Base-by-base conservation (phyloP, 2,888 invertebrate genomes). In the Drosophila niveifrons region DNA sequence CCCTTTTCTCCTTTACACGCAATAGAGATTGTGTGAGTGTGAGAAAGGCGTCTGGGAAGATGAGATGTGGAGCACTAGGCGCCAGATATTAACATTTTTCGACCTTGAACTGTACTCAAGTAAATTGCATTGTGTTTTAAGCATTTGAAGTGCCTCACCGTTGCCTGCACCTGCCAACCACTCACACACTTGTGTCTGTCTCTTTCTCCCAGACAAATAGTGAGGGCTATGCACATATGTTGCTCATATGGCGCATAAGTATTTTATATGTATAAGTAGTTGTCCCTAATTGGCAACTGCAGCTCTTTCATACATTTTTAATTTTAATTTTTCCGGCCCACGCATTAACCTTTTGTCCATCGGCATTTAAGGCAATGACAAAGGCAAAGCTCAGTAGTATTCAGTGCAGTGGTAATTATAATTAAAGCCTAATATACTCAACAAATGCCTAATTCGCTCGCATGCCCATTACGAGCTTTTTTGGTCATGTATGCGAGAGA, bases 261-360 rank as follows among this genome's bases (percentile, higher is more conserved):
- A 64, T 6, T 23, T 23, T 23, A 23, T 36, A 11, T 36, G 41
- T 56, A 51, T 76, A 78, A 80, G 83, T 70, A 66, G 59, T 62
- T 76, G 59, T 63, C 47, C 70, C 65, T 86, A 83, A 86, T 86
- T 82, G 86, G 72, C 68, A 64, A 64, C 58, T 82, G 52, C 72
- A 58, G 50, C 63, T 61, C 65, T 69, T 78, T 78, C 53, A 72
- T 72, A 69, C 47, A 44, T 46, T 47, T 57, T 47, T 36, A 57
- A 28, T 47, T 57, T 47, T 57, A 57, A 57, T 57, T 57, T 46
- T 34, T 57, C 47, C 57, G 56, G 63, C 77, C 75, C 66, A 76
- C 72, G 77, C 73, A 61, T 75, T 79, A 76, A 76, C 87, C 81
- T 84, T 78, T 76, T 66, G 62, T 44, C 39, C 10, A 51, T 28